Conservation (phyloP, 2,888 invertebrate genomes). For the Chloromyia formosa region DNA sequence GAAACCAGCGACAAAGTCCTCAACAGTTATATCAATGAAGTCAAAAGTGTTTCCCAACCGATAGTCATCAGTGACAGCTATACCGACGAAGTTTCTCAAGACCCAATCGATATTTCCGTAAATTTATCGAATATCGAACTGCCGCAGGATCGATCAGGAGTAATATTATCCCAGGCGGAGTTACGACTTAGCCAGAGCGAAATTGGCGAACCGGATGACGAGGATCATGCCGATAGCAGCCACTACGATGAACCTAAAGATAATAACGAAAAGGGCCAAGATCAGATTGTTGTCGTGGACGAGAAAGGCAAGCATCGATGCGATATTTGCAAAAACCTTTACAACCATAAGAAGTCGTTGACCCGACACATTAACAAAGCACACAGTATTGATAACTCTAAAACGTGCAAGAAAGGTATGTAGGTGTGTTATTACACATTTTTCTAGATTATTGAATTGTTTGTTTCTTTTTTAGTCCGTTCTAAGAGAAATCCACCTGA, state of each 20-base stretch:
- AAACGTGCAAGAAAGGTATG: slow-evolving; percentile 28
- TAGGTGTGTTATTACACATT: neutral
- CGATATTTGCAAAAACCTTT: slow-evolving; percentile 10
- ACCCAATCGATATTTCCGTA: slow-evolving; percentile 24
- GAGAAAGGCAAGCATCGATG: slow-evolving; percentile 33
- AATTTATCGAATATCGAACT: no score
- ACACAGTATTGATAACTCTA: slow-evolving; percentile 21
- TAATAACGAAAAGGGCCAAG: no score
- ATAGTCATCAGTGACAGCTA: neutral
- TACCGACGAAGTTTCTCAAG: slow-evolving; percentile 27
- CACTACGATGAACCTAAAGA: no score
- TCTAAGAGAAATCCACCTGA: no score
- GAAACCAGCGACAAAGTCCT: slow-evolving; percentile 55
- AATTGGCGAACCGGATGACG: neutral
- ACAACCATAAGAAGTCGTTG: slow-evolving; percentile 31
- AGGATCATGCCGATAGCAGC: no score
- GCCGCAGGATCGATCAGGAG: no score
- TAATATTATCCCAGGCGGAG: no score
- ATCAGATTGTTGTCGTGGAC: neutral
- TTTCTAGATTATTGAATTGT: no score
- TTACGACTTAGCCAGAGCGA: no score
- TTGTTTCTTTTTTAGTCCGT: no score
- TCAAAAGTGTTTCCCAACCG: neutral
- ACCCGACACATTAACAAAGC: slow-evolving; percentile 32
- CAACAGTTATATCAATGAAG: slow-evolving; percentile 47